Percentiles rank a stretch among this genome's conserved stretches.
Evolutionary conservation across 2,888 invertebrate genomes (phyloP).

Genomic region (Drosophila neoperkinsi): DNA sequence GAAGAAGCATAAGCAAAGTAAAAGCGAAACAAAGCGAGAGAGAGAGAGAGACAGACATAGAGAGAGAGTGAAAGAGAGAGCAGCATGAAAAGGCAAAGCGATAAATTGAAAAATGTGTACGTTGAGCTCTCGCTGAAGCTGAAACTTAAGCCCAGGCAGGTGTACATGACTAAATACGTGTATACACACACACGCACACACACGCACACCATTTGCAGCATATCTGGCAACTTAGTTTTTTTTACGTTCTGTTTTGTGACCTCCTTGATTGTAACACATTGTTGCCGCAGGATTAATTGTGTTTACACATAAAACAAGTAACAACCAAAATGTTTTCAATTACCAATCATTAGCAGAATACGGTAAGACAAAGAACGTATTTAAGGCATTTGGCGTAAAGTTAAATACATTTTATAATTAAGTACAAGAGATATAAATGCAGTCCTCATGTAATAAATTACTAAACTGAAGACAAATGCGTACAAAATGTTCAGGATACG

Average conservation of each 20-base stretch:
- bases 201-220: neutral
- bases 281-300: conserved; percentile 26
- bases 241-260: conserved; percentile 18
- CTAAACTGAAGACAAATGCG: neutral
- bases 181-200: neutral
- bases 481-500: neutral
- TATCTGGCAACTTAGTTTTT: conserved; percentile 26
- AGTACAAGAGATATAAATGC: neutral
- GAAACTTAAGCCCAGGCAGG: conserved; percentile 37
- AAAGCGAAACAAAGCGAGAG: neutral
- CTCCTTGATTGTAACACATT: conserved; percentile 38
- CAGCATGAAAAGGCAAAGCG: conserved; percentile 42
- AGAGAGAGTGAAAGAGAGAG: neutral
- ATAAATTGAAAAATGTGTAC: conserved; percentile 55
- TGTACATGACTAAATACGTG: conserved; percentile 43
- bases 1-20: neutral
- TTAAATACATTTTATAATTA: neutral
- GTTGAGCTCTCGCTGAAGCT: conserved; percentile 37
- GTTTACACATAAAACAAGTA: conserved; percentile 16
- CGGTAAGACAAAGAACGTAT: neutral
- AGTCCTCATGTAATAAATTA: neutral
- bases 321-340: neutral
- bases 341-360: neutral
- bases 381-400: neutral
- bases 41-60: neutral